A percentile compares a stretch with the other conserved stretches of the same genome.
Evolutionary conservation across 2,797 vertebrate genomes (phyloP).

Genomic region (Florisuga fusca): DNA sequence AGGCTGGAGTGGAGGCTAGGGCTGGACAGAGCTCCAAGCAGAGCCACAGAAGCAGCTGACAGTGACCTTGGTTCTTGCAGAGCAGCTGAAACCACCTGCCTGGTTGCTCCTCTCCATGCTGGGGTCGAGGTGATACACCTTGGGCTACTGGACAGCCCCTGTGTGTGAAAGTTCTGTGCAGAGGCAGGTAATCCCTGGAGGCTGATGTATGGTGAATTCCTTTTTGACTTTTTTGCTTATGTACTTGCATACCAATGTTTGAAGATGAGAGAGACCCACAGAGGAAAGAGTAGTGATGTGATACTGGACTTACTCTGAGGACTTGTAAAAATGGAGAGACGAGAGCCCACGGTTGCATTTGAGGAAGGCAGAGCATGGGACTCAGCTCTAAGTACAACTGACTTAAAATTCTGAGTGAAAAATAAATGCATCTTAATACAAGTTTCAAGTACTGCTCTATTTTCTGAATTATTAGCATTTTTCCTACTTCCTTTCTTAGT

Average conservation of each 20-base stretch:
- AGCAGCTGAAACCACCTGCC: not conserved
- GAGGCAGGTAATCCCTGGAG: not conserved
- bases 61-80: not conserved
- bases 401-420: not conserved
- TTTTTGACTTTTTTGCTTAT: not conserved
- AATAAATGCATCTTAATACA: accelerated
- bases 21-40: not conserved
- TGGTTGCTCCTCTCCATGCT: not conserved
- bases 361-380: not conserved
- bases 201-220: not conserved
- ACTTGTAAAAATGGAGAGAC: not conserved
- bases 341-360: not conserved
- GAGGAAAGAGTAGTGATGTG: not conserved
- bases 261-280: not conserved
- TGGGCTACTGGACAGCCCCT: not conserved
- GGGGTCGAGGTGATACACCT: not conserved
- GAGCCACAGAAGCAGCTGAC: not conserved
- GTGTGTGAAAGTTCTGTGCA: accelerated
- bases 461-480: not conserved
- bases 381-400: not conserved
- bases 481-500: not conserved
- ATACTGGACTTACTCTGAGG: not conserved
- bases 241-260: not conserved
- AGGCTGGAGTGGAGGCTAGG: not conserved
- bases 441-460: not conserved